These are phyloP conservation scores for Trichechus manatus DNA, from an alignment of 2,113 vertebrate genomes.

Conservation along the genomic window DNA sequence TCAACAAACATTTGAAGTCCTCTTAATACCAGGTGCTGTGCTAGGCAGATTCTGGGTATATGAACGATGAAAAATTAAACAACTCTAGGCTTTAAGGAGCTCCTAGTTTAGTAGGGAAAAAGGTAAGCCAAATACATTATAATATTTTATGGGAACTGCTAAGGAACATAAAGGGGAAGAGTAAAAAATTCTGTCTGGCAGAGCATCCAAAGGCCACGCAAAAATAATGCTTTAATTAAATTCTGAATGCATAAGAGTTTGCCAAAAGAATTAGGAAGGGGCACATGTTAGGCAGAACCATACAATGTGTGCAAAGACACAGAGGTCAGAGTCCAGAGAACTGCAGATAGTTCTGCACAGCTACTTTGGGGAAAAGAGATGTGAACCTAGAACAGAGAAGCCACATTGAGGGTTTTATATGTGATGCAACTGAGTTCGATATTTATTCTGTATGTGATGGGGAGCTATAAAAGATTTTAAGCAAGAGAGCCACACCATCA, in stretches of 20 bases:
- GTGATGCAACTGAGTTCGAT: background rate
- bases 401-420: background rate
- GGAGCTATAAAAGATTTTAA: conserved; percentile 3
- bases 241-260: background rate
- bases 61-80: background rate
- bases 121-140: background rate
- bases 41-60: background rate
- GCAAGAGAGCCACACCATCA: background rate
- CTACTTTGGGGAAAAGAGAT: background rate
- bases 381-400: background rate
- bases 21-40: background rate
- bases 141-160: background rate
- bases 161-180: background rate
- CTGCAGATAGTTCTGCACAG: background rate
- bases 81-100: background rate
- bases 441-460: background rate
- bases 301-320: background rate
- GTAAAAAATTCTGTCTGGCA: background rate
- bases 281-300: background rate
- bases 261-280: background rate
- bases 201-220: background rate
- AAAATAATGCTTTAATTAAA: background rate
- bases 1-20: conserved; percentile 39
- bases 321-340: background rate
- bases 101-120: background rate